Evolutionary conservation across 2,113 vertebrate genomes (phyloP).

Genomic region (Cercocebus atys): DNA sequence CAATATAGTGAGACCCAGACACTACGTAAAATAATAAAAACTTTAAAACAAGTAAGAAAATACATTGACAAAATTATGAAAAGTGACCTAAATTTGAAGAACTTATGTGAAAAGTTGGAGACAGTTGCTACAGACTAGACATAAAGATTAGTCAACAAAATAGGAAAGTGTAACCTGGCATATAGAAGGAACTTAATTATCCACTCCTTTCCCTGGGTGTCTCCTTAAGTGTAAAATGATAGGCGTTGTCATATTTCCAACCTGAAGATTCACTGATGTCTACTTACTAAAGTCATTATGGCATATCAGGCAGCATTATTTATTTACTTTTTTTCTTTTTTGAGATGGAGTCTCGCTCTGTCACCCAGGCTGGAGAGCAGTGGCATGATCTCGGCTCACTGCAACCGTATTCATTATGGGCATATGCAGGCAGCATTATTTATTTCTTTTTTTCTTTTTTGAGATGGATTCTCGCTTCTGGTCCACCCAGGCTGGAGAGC

Average conservation of each 20-base stretch:
- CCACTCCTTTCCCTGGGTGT: not conserved
- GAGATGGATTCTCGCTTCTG: too few relatives aligned
- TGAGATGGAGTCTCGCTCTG: too few relatives aligned
- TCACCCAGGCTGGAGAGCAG: too few relatives aligned
- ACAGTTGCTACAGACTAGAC: not conserved
- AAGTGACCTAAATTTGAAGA: not conserved
- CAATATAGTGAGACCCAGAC: too few relatives aligned
- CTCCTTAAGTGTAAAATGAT: not conserved
- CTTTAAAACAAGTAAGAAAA: too few relatives aligned
- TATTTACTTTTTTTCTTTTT: too few relatives aligned
- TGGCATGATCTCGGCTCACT: too few relatives aligned
- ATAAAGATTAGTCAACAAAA: slow-evolving; percentile 1
- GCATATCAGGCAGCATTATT: not conserved
- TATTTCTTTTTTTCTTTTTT: too few relatives aligned
- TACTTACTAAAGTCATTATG: not conserved
- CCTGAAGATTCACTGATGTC: not conserved
- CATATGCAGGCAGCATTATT: too few relatives aligned
- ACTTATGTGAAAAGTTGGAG: not conserved
- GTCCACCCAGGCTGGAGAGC: too few relatives aligned
- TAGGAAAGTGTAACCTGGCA: not conserved
- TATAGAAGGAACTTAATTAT: not conserved
- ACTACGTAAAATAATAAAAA: too few relatives aligned
- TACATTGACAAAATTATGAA: not conserved
- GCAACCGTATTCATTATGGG: too few relatives aligned
- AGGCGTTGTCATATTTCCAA: not conserved